Evolutionary conservation across 1,140 invertebrate genomes (phyloP).

Genomic region (Pogonus chalceus): DNA sequence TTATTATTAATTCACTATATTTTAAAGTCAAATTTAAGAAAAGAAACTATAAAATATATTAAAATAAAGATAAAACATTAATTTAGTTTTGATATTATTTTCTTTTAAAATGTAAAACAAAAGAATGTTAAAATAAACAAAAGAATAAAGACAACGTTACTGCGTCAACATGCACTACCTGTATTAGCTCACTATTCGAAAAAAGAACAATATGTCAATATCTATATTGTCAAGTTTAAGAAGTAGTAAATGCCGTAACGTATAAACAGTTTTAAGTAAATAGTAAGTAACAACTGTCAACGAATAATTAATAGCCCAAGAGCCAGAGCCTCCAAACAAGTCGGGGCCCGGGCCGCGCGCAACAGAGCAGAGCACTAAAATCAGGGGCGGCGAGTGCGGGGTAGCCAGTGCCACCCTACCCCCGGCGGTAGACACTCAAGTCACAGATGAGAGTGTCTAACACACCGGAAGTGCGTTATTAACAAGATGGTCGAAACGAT

Average conservation of each 20-base stretch:
- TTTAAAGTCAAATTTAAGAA: not conserved
- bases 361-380: not conserved
- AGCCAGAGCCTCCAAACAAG: not conserved
- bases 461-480: too few relatives aligned
- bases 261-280: too few relatives aligned
- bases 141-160: not conserved
- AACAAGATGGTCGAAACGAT: too few relatives aligned
- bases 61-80: not conserved
- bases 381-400: too few relatives aligned
- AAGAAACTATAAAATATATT: not conserved
- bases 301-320: not conserved
- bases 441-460: too few relatives aligned
- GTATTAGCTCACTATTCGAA: not conserved
- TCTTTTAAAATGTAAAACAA: not conserved
- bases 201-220: not conserved
- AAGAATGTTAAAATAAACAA: not conserved
- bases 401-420: too few relatives aligned
- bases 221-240: too few relatives aligned
- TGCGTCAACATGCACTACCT: slow-evolving; percentile 1
- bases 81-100: not conserved
- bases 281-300: too few relatives aligned
- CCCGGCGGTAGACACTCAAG: too few relatives aligned
- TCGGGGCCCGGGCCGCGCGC: not conserved
- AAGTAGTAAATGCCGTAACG: too few relatives aligned
- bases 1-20: not conserved